phyloP scores from a whole-genome alignment of 2,888 invertebrate genomes.

The Stenchaetothrips biformis region DNA sequence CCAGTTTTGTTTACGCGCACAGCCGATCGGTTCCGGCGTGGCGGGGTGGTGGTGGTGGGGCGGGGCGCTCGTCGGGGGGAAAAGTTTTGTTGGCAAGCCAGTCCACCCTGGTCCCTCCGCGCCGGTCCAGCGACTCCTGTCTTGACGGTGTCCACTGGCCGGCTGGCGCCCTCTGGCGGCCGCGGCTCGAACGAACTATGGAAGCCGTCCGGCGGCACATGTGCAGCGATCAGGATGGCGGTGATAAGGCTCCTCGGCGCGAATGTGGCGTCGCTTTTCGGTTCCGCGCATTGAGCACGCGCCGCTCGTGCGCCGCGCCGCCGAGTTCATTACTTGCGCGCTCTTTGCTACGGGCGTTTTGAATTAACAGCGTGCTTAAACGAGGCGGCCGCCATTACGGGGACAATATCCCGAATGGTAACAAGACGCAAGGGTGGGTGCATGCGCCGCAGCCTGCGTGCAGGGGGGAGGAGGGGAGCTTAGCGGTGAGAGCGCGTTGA shows the following conservation, averaged over 20 bases:
- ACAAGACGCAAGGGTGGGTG: neutral
- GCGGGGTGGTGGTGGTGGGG: neutral
- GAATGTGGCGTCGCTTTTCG: too few relatives aligned
- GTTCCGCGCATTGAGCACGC: neutral
- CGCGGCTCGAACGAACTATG: too few relatives aligned
- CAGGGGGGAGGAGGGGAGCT: neutral
- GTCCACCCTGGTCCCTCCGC: neutral
- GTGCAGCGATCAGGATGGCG: too few relatives aligned
- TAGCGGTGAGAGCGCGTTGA: neutral
- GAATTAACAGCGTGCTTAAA: neutral
- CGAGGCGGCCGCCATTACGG: neutral
- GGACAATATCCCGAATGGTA: neutral
- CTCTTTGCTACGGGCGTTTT: neutral
- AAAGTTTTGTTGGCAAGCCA: neutral
- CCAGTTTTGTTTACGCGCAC: constrained; percentile 12
- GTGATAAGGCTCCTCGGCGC: too few relatives aligned
- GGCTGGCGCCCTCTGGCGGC: too few relatives aligned
- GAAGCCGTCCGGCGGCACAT: too few relatives aligned
- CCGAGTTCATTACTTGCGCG: neutral
- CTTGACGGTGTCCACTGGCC: neutral
- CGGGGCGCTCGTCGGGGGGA: neutral
- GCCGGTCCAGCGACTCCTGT: neutral
- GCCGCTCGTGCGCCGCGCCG: neutral
- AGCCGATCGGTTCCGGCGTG: neutral
- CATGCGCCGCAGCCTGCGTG: neutral